Percentiles rank a stretch among this genome's conserved stretches.
Evolutionary conservation across 1,140 invertebrate genomes (phyloP).

Genomic region (Zaprionus taronus): DNA sequence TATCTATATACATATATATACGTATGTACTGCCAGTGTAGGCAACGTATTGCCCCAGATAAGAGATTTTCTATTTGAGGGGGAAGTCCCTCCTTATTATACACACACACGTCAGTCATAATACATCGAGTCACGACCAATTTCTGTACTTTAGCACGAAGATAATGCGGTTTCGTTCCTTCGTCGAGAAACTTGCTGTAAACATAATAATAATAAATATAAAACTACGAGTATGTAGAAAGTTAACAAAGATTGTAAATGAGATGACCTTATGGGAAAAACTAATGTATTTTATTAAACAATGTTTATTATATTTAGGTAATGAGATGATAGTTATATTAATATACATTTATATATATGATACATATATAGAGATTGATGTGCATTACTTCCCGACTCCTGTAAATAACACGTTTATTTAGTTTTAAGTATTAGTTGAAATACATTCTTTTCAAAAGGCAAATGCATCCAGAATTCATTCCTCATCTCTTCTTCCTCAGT

Average conservation of each 20-base stretch:
- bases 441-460: constrained; percentile 3
- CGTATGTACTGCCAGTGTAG: background rate
- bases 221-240: constrained; percentile 68
- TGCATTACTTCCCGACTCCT: constrained; percentile 36
- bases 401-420: constrained; percentile 36
- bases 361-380: constrained; percentile 22
- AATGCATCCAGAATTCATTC: background rate
- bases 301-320: constrained; percentile 16
- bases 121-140: background rate
- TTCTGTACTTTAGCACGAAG: constrained; percentile 15
- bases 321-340: constrained; percentile 1
- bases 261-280: constrained; percentile 14
- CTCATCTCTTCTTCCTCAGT: background rate
- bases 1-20: background rate
- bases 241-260: constrained; percentile 52
- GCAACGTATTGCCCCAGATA: background rate
- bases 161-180: constrained; percentile 32
- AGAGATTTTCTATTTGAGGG: background rate
- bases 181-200: constrained; percentile 19
- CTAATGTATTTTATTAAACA: constrained; percentile 31
- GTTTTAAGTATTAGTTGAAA: constrained; percentile 57
- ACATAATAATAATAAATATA: background rate
- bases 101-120: background rate
- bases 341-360: constrained; percentile 8
- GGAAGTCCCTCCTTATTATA: background rate